Percentiles rank a stretch among this genome's conserved stretches.
Conservation (phyloP, 2,113 vertebrate genomes). For the Paralichthys olivaceus region DNA sequence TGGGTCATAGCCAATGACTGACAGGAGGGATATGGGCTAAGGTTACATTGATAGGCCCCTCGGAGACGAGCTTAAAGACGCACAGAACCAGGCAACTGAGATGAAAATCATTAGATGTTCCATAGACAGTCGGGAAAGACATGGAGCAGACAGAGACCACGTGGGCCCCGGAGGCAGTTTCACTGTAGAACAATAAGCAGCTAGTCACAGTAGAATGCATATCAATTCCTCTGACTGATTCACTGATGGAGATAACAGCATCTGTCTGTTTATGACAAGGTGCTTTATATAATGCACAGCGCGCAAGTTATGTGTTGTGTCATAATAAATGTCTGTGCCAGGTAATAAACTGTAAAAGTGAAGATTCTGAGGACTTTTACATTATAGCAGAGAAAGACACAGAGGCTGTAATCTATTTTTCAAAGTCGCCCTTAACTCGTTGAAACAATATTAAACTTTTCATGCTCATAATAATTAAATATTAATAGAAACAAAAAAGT, state of each 20-base stretch:
- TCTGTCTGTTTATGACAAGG: slow-evolving; percentile 28
- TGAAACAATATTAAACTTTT: neutral
- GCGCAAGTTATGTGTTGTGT: slow-evolving; percentile 9
- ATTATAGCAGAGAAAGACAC: neutral
- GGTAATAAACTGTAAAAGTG: slow-evolving; percentile 3
- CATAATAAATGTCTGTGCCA: neutral
- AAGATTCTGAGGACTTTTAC: neutral
- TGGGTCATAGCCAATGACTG: slow-evolving; percentile 67
- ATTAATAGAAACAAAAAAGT: slow-evolving; percentile 18
- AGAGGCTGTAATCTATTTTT: neutral
- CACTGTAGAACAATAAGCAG: slow-evolving; percentile 55
- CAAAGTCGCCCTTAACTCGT: neutral
- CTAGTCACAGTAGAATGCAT: slow-evolving; percentile 49
- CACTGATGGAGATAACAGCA: slow-evolving; percentile 57
- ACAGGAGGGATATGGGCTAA: slow-evolving; percentile 58
- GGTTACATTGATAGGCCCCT: slow-evolving; percentile 46
- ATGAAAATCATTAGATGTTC: slow-evolving; percentile 63
- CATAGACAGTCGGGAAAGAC: slow-evolving; percentile 48
- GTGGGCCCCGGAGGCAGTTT: slow-evolving; percentile 29
- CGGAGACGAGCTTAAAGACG: slow-evolving; percentile 44
- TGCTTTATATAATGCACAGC: slow-evolving; percentile 18
- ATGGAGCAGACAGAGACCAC: slow-evolving; percentile 42
- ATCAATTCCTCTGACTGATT: slow-evolving; percentile 52
- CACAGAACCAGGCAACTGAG: slow-evolving; percentile 44
- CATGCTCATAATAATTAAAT: neutral